These are phyloP conservation scores for Montifringilla adamsi DNA, from an alignment of 2,113 vertebrate species.

Conservation along the genomic window DNA sequence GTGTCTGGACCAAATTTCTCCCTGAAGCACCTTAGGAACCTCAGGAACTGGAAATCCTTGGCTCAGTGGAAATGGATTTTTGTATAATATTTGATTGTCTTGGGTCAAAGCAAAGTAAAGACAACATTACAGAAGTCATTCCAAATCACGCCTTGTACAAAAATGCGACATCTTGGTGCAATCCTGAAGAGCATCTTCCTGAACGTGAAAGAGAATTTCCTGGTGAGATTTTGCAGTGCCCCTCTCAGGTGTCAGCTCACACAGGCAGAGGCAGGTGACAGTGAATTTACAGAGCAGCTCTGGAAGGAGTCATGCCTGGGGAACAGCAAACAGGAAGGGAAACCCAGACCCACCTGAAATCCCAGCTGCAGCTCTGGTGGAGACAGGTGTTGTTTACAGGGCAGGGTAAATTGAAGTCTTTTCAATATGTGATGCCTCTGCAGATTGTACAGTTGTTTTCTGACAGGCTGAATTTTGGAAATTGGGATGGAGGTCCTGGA, in stretches of 20 bases:
- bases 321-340: not conserved
- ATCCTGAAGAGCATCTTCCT: not conserved
- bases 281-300: not conserved
- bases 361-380: not conserved
- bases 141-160: not conserved
- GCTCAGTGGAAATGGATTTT: not conserved
- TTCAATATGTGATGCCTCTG: not conserved
- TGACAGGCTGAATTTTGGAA: not conserved
- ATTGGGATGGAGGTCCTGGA: not conserved
- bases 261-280: not conserved
- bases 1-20: not conserved
- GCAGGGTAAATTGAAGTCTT: not conserved
- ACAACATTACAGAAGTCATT: not conserved
- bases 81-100: not conserved
- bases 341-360: not conserved
- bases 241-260: not conserved
- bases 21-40: not conserved
- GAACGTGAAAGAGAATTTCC: not conserved
- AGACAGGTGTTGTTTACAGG: not conserved
- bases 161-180: not conserved
- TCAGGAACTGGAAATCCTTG: not conserved
- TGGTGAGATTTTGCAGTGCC: not conserved
- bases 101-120: not conserved
- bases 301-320: not conserved
- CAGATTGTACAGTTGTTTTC: not conserved